phyloP scores from a whole-genome alignment of 2,113 vertebrate species.

The Pachycephala philippinensis region DNA sequence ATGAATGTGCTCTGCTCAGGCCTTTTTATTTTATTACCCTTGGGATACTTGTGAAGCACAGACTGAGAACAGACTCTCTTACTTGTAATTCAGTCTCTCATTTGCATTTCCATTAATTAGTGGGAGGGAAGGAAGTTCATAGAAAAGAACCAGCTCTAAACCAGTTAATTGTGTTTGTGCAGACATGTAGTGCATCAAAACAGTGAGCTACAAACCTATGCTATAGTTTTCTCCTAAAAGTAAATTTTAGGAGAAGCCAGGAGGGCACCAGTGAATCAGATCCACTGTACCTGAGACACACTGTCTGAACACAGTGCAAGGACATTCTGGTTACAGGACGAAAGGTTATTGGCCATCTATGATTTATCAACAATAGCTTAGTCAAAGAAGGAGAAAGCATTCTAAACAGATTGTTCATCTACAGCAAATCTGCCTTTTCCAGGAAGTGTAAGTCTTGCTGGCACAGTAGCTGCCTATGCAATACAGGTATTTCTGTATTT shows the following conservation, averaged over 20 bases:
- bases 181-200: background rate
- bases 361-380: background rate
- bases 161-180: background rate
- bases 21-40: constrained; percentile 42
- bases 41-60: constrained; percentile 25
- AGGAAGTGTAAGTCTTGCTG: background rate
- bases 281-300: background rate
- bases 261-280: background rate
- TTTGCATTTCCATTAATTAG: constrained; percentile 61
- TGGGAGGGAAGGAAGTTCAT: constrained; percentile 1
- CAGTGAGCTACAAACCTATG: background rate
- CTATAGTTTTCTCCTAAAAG: background rate
- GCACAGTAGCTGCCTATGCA: background rate
- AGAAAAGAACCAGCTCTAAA: constrained; percentile 19
- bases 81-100: constrained; percentile 49
- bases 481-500: background rate
- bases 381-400: background rate
- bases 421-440: background rate
- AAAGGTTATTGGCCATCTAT: background rate
- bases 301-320: background rate
- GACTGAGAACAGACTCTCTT: constrained; percentile 27
- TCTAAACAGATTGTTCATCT: background rate
- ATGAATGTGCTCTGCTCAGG: background rate
- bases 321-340: background rate
- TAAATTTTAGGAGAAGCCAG: background rate